Evolutionary conservation across 2,888 invertebrate genomes (phyloP), one percentile per base, ranked within the genome.

Genomic region (Latrodectus hesperus): DNA sequence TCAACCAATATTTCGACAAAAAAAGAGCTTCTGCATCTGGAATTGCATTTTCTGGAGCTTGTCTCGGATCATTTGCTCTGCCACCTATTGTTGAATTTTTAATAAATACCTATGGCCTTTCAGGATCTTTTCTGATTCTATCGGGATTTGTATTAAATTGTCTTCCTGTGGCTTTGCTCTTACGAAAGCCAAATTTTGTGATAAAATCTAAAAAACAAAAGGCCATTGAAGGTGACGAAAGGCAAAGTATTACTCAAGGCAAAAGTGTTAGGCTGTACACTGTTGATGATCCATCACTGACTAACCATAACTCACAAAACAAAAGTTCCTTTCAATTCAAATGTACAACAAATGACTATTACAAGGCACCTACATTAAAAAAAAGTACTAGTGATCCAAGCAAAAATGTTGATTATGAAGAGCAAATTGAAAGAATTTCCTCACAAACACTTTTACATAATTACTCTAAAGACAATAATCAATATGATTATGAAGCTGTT

Each of bases 1-100:
- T 90, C 22, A 90, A 90, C 65, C 90, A 90, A 73, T 89, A 90
- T 75, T 90, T 90, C 65, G 78, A 82, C 53, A 88, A 89, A 64
- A 81, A 87, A 53, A 82, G 88, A 67, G 89, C 88, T 8, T 85
- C 88, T 22, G 90, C 90, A 0, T 89, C 83, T 3, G 90, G 90
- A 12, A 88, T 90, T 16, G 77, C 90, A 1, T 90, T 79, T n/a
- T 85, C 90, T 9, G 90, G 90, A 22, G 89, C 89, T 26, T 89
- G 89, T 4, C 26, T 90, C 0, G 90, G 90, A 16, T 88, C 90
- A 5, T 90, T 90, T 72, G 60, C 84, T 11, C 73, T 90, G 12
- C 89, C 90, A 17, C 86, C 89, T 8, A 55, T 90, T 6, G 77
- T 90, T 4, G 86, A 86, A 17, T 51, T 84, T 0, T 53, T 88